A percentile compares a stretch with the other conserved stretches of the same genome.
Evolutionary conservation across 1,140 invertebrate species (phyloP).

Genomic region (Andricus grossulariae): DNA sequence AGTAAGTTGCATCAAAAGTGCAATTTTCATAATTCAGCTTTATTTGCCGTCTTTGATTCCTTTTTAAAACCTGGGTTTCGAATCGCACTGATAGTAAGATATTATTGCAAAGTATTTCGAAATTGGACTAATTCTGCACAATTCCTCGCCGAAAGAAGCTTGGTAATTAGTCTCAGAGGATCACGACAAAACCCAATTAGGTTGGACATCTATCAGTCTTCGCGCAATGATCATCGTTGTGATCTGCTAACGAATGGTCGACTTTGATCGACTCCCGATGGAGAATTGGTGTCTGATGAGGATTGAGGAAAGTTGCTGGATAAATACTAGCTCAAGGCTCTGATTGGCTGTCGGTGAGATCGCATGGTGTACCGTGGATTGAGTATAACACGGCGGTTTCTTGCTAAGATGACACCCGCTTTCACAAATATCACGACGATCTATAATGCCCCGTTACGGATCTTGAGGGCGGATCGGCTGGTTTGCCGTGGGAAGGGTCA

Average conservation of each 20-base stretch:
- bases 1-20: too few species aligned
- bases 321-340: conserved; percentile 8
- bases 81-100: background rate
- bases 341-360: conserved; percentile 31
- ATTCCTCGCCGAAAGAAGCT: conserved; percentile 10
- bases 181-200: conserved; percentile 31
- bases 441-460: conserved; percentile 7
- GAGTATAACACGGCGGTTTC: conserved; percentile 38
- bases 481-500: conserved; percentile 10
- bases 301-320: background rate
- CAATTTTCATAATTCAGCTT: too few species aligned
- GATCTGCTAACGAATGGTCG: background rate
- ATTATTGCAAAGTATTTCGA: background rate
- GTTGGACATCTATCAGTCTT: conserved; percentile 20
- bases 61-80: background rate
- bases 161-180: conserved; percentile 25
- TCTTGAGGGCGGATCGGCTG: background rate
- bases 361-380: conserved; percentile 6
- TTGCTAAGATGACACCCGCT: conserved; percentile 44
- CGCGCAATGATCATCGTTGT: background rate
- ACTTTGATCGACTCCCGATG: conserved; percentile 12
- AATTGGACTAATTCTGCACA: conserved; percentile 7
- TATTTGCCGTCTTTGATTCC: background rate
- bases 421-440: conserved; percentile 50
- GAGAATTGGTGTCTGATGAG: background rate